phyloP scores from a whole-genome alignment of 2,113 vertebrate species.

The Taxidea taxus region DNA sequence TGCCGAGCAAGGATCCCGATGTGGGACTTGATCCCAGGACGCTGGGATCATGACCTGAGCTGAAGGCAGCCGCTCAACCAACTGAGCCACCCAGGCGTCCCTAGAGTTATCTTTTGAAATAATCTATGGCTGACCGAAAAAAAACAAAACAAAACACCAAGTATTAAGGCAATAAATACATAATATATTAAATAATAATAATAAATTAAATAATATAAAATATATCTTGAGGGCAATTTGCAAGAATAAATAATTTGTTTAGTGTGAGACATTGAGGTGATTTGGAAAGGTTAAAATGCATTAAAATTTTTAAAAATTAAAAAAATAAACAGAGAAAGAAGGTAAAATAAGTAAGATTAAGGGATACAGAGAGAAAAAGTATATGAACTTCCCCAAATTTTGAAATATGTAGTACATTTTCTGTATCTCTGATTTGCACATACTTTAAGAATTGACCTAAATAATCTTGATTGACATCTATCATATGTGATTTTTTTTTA shows the following conservation, averaged over 20 bases:
- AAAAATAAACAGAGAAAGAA: neutral
- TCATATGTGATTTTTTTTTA: neutral
- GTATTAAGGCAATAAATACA: neutral
- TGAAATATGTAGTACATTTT: neutral
- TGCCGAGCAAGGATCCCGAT: too few relatives aligned
- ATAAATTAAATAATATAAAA: constrained; percentile 14
- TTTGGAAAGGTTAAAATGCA: neutral
- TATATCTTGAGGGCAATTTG: neutral
- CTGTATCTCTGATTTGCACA: neutral
- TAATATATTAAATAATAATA: neutral
- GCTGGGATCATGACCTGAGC: too few relatives aligned
- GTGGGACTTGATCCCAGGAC: too few relatives aligned
- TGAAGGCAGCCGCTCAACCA: too few relatives aligned
- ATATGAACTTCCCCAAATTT: neutral
- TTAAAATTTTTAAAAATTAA: neutral
- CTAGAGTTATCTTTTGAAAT: neutral
- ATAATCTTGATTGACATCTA: neutral
- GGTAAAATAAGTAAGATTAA: neutral
- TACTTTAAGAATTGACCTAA: neutral
- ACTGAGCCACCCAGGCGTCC: too few relatives aligned
- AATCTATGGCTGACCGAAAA: neutral
- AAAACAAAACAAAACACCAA: neutral
- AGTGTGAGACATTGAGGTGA: neutral
- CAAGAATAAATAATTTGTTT: neutral
- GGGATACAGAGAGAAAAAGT: neutral